Base-by-base conservation (phyloP, 2,888 invertebrate species). In the Lacanobia oleracea region DNA sequence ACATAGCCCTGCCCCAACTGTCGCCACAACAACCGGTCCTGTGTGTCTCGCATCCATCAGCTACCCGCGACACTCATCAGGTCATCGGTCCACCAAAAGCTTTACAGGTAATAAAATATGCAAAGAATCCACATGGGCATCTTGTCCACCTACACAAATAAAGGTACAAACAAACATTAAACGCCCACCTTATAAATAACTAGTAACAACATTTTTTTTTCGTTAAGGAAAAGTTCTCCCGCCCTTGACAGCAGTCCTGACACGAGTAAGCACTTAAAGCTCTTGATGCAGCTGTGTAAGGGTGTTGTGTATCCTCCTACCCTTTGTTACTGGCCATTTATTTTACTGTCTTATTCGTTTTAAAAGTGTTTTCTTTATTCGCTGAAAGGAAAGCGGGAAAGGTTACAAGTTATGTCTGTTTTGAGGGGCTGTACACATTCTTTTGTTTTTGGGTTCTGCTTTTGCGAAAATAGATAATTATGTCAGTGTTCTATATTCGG, bases 181-280 rank as follows among this genome's bases (percentile, higher is more conserved):
- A 33, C 21, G 50, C 18, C 23, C 1, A 54, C 67, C 67, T 56
- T 67, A 53, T 65, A 76, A 72, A 67, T 72, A 68, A 67, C 65
- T 62, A 48, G 50, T 10, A 63, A 45, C 57, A 48, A 21, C 0
- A 48, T 59, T 67, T 67, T 72, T 77, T 73, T 76, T 73, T 62
- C 69, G 59, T 67, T 62, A 60, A 63, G 64, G 69, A 79, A 75
- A 77, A 69, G 48, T 67, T 64, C 27, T 27, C 45, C 50, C 56
- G 67, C 65, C 75, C 82, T 75, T 74, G 79, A 73, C 82, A 84
- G 76, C 71, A 79, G 67, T 67, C 60, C 67, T 77, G 82, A 81
- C 83, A 81, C 79, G 75, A 83, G 85, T 84, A 85, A 84, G 84
- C 84, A 84, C 84, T 84, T 85, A 84, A 81, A 77, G 62, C 63